Percentiles rank a stretch among this genome's conserved stretches.
These are phyloP conservation scores for Sebastes steindachneri DNA, from an alignment of 2,797 vertebrate species.

Conservation along the genomic window DNA sequence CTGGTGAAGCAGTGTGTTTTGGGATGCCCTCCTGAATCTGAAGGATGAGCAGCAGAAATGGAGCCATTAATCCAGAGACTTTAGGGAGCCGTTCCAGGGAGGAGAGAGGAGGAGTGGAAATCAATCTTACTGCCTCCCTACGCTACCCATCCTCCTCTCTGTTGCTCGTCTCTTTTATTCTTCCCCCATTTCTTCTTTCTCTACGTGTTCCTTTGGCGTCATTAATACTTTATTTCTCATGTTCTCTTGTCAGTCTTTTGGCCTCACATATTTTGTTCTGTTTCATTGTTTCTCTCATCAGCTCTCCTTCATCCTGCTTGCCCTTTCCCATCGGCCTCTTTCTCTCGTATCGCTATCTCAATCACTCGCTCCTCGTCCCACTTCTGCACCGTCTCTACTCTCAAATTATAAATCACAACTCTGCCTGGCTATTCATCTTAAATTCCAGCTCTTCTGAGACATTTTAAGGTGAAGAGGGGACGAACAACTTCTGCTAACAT, in stretches of 20 bases:
- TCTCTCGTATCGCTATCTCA: background rate
- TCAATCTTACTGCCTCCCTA: conserved; percentile 76
- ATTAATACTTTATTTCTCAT: background rate
- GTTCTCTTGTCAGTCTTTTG: background rate
- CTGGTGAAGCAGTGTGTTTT: conserved; percentile 64
- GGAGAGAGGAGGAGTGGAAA: conserved; percentile 72
- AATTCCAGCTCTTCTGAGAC: background rate
- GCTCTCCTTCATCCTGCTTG: background rate
- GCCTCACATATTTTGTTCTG: background rate
- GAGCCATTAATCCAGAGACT: conserved; percentile 87
- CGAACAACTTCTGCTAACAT: background rate
- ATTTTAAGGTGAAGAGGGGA: background rate
- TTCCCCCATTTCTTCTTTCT: conserved; percentile 5
- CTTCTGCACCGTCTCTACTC: background rate
- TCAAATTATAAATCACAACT: background rate
- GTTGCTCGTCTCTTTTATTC: conserved; percentile 47
- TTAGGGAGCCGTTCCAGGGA: conserved; percentile 75
- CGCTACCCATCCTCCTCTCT: conserved; percentile 40
- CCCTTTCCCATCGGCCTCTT: background rate
- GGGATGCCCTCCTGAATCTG: conserved; percentile 71
- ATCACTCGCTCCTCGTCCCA: background rate
- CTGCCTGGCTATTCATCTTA: background rate
- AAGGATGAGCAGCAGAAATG: conserved; percentile 79
- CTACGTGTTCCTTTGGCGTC: background rate
- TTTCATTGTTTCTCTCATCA: background rate